Percentiles rank a stretch among this genome's conserved stretches.
Evolutionary conservation across 2,888 invertebrate genomes (phyloP).

Genomic region (Sphaerophoria taeniata): DNA sequence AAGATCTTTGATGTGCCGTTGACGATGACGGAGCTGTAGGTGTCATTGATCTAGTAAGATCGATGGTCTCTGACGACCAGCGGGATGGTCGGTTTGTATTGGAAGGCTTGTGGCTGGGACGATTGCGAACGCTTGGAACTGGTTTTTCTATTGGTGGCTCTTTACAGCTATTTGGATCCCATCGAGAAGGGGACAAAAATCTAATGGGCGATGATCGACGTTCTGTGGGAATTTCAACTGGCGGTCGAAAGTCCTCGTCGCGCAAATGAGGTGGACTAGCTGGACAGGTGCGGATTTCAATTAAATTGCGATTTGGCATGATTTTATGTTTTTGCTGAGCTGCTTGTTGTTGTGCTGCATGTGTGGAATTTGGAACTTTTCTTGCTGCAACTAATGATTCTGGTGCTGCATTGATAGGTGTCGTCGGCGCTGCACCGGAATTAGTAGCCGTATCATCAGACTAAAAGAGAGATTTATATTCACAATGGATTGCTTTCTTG

Average conservation of each 20-base stretch:
- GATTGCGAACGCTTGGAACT: slow-evolving; percentile 12
- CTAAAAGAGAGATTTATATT: slow-evolving; percentile 26
- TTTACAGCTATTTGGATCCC: slow-evolving; percentile 22
- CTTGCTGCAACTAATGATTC: background rate
- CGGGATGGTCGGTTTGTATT: slow-evolving; percentile 4
- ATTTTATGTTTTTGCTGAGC: slow-evolving; percentile 22
- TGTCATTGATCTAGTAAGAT: slow-evolving; percentile 12
- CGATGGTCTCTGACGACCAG: slow-evolving; percentile 40
- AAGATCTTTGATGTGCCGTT: slow-evolving; percentile 16
- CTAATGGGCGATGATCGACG: slow-evolving; percentile 74
- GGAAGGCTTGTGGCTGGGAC: slow-evolving; percentile 15
- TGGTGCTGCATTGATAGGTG: slow-evolving; percentile 26
- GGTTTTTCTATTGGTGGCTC: background rate
- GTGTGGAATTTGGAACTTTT: slow-evolving; percentile 27
- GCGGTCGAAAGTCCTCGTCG: slow-evolving; percentile 56
- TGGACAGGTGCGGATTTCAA: slow-evolving; percentile 73
- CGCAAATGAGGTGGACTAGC: slow-evolving; percentile 76
- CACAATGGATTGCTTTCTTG: background rate
- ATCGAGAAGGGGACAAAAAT: background rate
- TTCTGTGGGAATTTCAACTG: slow-evolving; percentile 77
- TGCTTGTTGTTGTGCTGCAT: slow-evolving; percentile 12
- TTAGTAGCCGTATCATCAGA: slow-evolving; percentile 53
- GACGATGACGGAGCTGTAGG: slow-evolving; percentile 12
- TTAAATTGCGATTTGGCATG: slow-evolving; percentile 45
- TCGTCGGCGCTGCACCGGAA: slow-evolving; percentile 2